phyloP scores from a whole-genome alignment of 2,797 vertebrate genomes.

The Enteromius viviparus region DNA sequence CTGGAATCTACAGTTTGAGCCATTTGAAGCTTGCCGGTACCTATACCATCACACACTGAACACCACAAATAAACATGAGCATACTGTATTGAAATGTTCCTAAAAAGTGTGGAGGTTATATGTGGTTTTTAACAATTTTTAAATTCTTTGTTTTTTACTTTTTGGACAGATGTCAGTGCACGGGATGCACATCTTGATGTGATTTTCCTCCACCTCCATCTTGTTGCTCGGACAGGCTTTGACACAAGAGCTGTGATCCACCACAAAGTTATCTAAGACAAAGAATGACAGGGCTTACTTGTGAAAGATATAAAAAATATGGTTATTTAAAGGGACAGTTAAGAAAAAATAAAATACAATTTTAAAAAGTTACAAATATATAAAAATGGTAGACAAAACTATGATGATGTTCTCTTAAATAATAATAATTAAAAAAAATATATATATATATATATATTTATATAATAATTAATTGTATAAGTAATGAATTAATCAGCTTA shows the following conservation, averaged over 20 bases:
- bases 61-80: background rate
- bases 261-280: slow-evolving; percentile 91
- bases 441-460: no score
- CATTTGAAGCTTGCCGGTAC: slow-evolving; percentile 88
- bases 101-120: background rate
- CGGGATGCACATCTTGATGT: slow-evolving; percentile 93
- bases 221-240: slow-evolving; percentile 96
- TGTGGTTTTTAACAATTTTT: background rate
- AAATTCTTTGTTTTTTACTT: slow-evolving; percentile 74
- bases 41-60: slow-evolving; percentile 86
- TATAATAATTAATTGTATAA: no score
- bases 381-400: background rate
- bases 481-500: background rate
- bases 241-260: slow-evolving; percentile 96
- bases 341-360: background rate
- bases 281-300: background rate
- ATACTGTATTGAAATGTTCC: background rate
- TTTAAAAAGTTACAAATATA: no score
- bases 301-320: background rate
- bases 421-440: no score
- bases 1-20: slow-evolving; percentile 96
- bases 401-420: background rate
- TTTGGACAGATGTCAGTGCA: slow-evolving; percentile 98
- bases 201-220: slow-evolving; percentile 94
- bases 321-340: no score